A percentile compares a stretch with the other conserved stretches of the same genome.
Evolutionary conservation across 2,797 vertebrate species (phyloP).

Genomic region (Fistularia tabacaria): DNA sequence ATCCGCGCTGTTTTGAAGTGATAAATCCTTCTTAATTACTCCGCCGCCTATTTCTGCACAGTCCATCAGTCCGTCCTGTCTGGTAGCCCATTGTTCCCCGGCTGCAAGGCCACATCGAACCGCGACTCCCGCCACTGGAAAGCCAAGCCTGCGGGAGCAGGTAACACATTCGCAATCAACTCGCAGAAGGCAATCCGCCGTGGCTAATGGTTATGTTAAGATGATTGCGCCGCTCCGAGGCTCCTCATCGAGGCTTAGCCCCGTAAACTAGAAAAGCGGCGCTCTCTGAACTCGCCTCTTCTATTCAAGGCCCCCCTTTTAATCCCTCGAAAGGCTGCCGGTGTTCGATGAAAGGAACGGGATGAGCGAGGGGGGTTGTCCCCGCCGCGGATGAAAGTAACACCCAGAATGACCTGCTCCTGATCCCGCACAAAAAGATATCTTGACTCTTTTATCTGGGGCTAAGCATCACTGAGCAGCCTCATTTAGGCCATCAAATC

Average conservation of each 20-base stretch:
- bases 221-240: constrained; percentile 43
- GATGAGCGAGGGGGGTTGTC: background rate
- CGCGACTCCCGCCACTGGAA: no score
- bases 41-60: constrained; percentile 7
- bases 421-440: constrained; percentile 34
- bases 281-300: constrained; percentile 44
- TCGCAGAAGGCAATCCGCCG: constrained; percentile 44
- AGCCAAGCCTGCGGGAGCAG: no score
- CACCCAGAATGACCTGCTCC: constrained; percentile 37
- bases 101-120: no score
- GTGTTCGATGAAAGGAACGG: constrained; percentile 37
- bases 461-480: constrained; percentile 41
- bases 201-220: constrained; percentile 49
- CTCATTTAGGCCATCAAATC: constrained; percentile 48
- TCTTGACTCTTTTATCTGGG: constrained; percentile 36
- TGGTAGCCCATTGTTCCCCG: background rate
- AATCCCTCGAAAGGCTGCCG: constrained; percentile 47
- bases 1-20: constrained; percentile 21
- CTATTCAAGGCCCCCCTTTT: constrained; percentile 37
- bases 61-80: constrained; percentile 4
- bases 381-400: constrained; percentile 38
- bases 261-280: constrained; percentile 27
- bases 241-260: constrained; percentile 48
- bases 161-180: constrained; percentile 20
- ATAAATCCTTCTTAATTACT: constrained; percentile 34